Base-by-base conservation (phyloP, 1,140 invertebrate genomes). In the Galleria mellonella region DNA sequence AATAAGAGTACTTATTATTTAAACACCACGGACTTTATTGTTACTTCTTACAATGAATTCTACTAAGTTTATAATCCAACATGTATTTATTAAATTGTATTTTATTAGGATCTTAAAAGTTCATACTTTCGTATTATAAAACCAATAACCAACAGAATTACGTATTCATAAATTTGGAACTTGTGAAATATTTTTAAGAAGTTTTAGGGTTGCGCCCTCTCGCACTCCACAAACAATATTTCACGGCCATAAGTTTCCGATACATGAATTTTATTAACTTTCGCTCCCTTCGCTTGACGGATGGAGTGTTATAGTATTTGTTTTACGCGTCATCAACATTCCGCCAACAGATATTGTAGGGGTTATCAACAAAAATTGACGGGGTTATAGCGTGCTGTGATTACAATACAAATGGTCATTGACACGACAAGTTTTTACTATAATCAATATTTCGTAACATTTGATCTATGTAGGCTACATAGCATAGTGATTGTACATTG, bases 231-330 rank as follows among this genome's bases (percentile, higher is more conserved):
- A 65, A 72, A 75, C 75, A 77, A 84, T 81, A 79, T 82, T 78
- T 79, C 61, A 77, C 69, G 67, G 68, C 66, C 71, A 79, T 84
- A 81, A 81, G 68, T 84, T 84, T 83, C 78, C 81, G 70, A 84
- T 81, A 84, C 78, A 84, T 84, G 81, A 84, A 84, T 84, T 84
- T 83, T 84, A 84, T 84, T 84, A 84, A 83, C 65, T 81, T 66
- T 69, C 62, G 58, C 69, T 62, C 76, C 72, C 75, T 23, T 23
- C 17, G 6, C 2, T 23, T 75, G 72, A 71, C 53, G 71, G 72
- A 72, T 75, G 64, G 62, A 70, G 70, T 76, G 72, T 70, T 69
- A 55, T 55, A 55, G 65, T 73, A 65, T 83, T 81, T 79, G 75
- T 79, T 83, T 83, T 79, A 74, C 75, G 79, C 73, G 66, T 66